Conservation (phyloP, 2,888 invertebrate species). For the Plebejus argus region DNA sequence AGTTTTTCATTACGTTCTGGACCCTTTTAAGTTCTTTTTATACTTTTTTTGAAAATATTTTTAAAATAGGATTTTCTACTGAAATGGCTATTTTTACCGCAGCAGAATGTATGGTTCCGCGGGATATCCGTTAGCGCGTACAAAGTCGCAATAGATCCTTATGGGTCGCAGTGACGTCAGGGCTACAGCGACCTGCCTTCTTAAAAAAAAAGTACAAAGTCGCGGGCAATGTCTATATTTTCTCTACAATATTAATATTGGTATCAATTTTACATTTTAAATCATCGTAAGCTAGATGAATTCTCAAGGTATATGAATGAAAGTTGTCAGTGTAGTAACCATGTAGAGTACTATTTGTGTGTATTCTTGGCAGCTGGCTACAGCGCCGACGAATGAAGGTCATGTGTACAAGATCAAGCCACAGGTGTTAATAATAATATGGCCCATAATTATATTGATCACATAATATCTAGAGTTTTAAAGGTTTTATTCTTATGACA, state of each 20-base stretch:
- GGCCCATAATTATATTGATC: background rate
- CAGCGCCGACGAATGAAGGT: background rate
- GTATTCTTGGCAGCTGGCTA: constrained; percentile 1
- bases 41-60: background rate
- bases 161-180: too few species aligned
- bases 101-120: background rate
- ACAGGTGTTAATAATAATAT: background rate
- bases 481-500: background rate
- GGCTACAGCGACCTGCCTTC: too few species aligned
- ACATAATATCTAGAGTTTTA: background rate
- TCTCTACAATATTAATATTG: background rate
- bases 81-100: background rate
- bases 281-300: background rate
- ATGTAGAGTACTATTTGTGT: background rate
- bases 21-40: background rate
- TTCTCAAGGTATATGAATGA: constrained; percentile 1
- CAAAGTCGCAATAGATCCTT: too few species aligned
- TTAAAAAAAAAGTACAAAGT: too few species aligned
- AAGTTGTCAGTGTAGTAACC: background rate
- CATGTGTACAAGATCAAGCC: background rate
- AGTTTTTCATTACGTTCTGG: background rate
- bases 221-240: background rate
- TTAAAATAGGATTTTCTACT: background rate
- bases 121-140: background rate
- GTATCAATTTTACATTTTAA: background rate